These are phyloP conservation scores for Sebastes schlegelii DNA, from an alignment of 2,113 vertebrate species.

Conservation along the genomic window DNA sequence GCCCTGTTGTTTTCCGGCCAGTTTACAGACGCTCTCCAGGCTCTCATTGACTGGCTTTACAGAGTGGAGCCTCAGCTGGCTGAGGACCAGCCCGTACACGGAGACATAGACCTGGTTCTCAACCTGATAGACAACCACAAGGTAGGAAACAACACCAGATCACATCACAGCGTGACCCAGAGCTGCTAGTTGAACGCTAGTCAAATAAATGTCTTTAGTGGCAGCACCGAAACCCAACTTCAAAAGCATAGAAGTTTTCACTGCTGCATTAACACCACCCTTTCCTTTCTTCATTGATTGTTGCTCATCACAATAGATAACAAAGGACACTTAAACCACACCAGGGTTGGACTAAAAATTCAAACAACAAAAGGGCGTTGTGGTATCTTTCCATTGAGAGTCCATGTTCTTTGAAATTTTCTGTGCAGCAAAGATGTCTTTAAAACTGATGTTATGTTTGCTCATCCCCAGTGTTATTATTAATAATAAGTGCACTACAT, in stretches of 20 bases:
- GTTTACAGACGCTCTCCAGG: constrained; percentile 97
- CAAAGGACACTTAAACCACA: constrained; percentile 27
- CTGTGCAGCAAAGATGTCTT: neutral
- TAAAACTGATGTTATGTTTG: constrained; percentile 17
- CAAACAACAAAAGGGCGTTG: constrained; percentile 11
- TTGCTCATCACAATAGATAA: constrained; percentile 32
- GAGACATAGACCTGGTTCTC: constrained; percentile 97
- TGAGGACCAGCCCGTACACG: constrained; percentile 97
- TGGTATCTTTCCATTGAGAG: constrained; percentile 7
- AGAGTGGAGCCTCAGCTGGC: constrained; percentile 96
- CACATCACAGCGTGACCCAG: neutral
- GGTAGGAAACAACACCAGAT: constrained; percentile 80
- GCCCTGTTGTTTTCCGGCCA: constrained; percentile 97
- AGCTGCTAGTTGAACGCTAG: neutral
- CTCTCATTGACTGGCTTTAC: constrained; percentile 98
- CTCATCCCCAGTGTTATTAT: constrained; percentile 2
- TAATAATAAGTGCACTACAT: neutral
- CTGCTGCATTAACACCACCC: neutral
- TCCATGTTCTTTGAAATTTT: constrained; percentile 7
- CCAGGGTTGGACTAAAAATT: neutral
- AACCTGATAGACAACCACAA: constrained; percentile 98
- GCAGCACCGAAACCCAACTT: constrained; percentile 14
- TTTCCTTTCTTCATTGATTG: constrained; percentile 29
- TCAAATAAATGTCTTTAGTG: neutral
- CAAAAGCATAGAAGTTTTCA: constrained; percentile 5